phyloP scores from a whole-genome alignment of 2,797 vertebrate species.

The Cetoscarus ocellatus region DNA sequence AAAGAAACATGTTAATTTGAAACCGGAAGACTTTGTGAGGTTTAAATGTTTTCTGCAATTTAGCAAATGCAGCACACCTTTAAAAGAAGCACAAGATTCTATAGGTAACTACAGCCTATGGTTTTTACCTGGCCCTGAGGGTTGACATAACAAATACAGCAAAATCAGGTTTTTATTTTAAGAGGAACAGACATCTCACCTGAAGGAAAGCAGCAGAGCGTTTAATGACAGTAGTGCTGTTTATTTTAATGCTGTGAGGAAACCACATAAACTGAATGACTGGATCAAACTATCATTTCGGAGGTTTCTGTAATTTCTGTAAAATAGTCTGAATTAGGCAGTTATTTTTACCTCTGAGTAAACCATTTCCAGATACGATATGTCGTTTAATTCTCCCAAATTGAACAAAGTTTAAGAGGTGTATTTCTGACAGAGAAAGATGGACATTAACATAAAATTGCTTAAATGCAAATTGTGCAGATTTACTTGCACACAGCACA shows the following conservation, averaged over 20 bases:
- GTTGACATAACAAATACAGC: background rate
- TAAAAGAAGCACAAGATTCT: background rate
- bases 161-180: constrained; percentile 18
- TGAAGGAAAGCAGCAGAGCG: background rate
- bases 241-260: constrained; percentile 6
- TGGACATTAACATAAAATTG: constrained; percentile 57
- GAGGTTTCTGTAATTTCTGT: background rate
- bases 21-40: too few species aligned
- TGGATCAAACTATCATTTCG: background rate
- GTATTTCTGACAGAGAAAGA: constrained; percentile 16
- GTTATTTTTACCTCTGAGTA: constrained; percentile 8
- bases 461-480: constrained; percentile 51
- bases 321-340: background rate
- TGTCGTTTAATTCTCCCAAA: constrained; percentile 32
- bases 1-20: too few species aligned
- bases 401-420: constrained; percentile 32
- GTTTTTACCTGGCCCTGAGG: background rate
- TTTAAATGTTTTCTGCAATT: background rate
- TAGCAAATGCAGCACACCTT: background rate
- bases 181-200: constrained; percentile 2
- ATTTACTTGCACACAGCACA: constrained; percentile 36
- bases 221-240: constrained; percentile 5
- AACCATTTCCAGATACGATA: constrained; percentile 16
- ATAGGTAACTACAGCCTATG: background rate
- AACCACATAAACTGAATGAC: background rate